Evolutionary conservation across 2,113 vertebrate genomes (phyloP).

Genomic region (Plecotus auritus): DNA sequence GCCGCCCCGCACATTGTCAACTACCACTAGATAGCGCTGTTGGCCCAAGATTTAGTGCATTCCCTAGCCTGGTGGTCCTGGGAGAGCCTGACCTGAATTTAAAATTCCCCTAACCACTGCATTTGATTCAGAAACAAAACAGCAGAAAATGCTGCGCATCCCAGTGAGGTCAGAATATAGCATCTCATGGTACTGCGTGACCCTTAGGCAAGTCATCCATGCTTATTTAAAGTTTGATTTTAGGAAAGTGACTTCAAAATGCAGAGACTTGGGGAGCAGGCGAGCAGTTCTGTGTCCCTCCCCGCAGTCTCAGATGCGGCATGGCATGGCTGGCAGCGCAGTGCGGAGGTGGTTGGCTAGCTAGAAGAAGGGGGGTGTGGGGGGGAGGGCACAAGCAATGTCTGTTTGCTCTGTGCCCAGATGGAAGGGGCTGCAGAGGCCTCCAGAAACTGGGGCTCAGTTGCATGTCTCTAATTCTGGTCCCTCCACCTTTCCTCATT

Average conservation of each 20-base stretch:
- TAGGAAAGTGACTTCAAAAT: constrained; percentile 17
- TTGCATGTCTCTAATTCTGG: background rate
- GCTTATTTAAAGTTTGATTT: constrained; percentile 42
- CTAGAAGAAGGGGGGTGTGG: no score
- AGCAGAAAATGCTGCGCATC: background rate
- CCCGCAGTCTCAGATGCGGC: constrained; percentile 56
- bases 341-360: constrained; percentile 72
- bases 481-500: background rate
- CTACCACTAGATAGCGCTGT: constrained; percentile 78
- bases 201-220: background rate
- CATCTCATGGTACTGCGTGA: background rate
- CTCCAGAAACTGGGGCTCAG: background rate
- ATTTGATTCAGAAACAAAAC: constrained; percentile 54
- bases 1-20: background rate
- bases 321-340: constrained; percentile 57
- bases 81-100: constrained; percentile 58
- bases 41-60: constrained; percentile 5
- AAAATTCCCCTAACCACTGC: constrained; percentile 33
- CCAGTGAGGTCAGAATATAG: background rate
- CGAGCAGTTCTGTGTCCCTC: background rate
- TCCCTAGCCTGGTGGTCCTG: background rate
- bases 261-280: background rate
- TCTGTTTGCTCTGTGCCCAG: constrained; percentile 62
- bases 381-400: constrained; percentile 55
- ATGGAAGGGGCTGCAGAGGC: constrained; percentile 27